Evolutionary conservation across 2,888 invertebrate species (phyloP).

Genomic region (Dynastes grantii): DNA sequence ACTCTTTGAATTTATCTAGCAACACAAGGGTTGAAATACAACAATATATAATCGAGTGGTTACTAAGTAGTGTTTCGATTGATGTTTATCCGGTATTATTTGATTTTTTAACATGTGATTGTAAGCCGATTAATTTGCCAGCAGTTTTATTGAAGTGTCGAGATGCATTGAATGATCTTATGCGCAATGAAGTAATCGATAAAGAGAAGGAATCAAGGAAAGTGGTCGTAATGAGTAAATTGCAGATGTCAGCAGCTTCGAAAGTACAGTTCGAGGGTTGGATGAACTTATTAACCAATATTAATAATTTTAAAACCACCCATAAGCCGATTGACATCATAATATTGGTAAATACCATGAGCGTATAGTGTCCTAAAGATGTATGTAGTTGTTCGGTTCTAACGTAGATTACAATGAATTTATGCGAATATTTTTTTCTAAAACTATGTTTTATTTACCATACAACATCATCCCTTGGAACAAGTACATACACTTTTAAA

Average conservation of each 20-base stretch:
- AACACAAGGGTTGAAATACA: slow-evolving; percentile 75
- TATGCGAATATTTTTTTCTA: too few species aligned
- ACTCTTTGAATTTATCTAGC: slow-evolving; percentile 76
- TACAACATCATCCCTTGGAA: too few species aligned
- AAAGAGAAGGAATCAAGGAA: slow-evolving; percentile 73
- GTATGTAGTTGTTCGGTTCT: background rate
- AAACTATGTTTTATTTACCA: background rate
- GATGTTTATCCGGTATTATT: slow-evolving; percentile 73
- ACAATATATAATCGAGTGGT: slow-evolving; percentile 73
- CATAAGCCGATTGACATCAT: slow-evolving; percentile 79
- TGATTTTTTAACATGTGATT: slow-evolving; percentile 75
- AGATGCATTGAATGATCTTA: slow-evolving; percentile 72
- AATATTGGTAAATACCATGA: slow-evolving; percentile 70
- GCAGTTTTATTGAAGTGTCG: slow-evolving; percentile 66
- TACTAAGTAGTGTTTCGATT: slow-evolving; percentile 72
- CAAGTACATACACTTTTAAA: too few species aligned
- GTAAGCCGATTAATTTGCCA: slow-evolving; percentile 62
- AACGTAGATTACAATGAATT: background rate
- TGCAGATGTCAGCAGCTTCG: slow-evolving; percentile 74
- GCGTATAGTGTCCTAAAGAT: too few species aligned
- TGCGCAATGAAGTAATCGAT: slow-evolving; percentile 62
- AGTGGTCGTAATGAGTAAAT: slow-evolving; percentile 74
- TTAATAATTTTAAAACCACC: slow-evolving; percentile 70
- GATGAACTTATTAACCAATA: slow-evolving; percentile 73
- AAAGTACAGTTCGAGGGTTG: slow-evolving; percentile 75